Base-by-base conservation (phyloP, 2,113 vertebrate species). In the Mixornis gularis region DNA sequence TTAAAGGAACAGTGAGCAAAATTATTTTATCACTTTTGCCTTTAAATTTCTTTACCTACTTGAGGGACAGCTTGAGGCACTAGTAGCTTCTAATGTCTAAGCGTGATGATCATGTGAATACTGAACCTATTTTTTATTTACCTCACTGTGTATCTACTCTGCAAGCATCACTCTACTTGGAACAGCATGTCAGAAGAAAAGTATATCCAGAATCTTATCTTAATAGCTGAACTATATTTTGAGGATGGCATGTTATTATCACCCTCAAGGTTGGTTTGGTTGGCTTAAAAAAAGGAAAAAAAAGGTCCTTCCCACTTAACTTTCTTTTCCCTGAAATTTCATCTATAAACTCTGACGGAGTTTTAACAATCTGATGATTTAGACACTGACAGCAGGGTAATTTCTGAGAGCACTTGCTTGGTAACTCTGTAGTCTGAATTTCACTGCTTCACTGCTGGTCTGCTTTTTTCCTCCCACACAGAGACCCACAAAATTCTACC, bases 91-190 rank as follows among this genome's bases (percentile, higher is more conserved):
- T 46, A 26, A 30, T 9, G 15, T 58, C 18, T 43, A 84, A 78
- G 7, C 11, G 66, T 4, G 1, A 2, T 34, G 30, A 3, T 32
- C 44, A n/a, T 0, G 2, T 4, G 12, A 56, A 64, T 29, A 44
- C 11, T 32, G 27, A 79, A 74, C 3, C 5, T 44, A 12, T 9
- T 36, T 59, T 68, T 85, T 25, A 64, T 44, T n/a, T 59, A 30
- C 10, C 34, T 82, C 46, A 53, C 15, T 68, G 38, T 3, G 0
- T 17, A 56, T 19, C 22, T 59, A 30, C 59, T 68, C 48, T 72
- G 44, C 58, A 79, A 73, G 15, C 19, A 74, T 12, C 15, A 65
- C 4, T 18, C 7, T 52, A 38, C 3, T 8, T 2, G 5, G 17
- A 91, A 22, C 1, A 68, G 5, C 4, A 3, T 10, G 63, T 56